A percentile compares a stretch with the other conserved stretches of the same genome.
Evolutionary conservation across 1,140 invertebrate species (phyloP).

Genomic region (Temnothorax nylanderi): DNA sequence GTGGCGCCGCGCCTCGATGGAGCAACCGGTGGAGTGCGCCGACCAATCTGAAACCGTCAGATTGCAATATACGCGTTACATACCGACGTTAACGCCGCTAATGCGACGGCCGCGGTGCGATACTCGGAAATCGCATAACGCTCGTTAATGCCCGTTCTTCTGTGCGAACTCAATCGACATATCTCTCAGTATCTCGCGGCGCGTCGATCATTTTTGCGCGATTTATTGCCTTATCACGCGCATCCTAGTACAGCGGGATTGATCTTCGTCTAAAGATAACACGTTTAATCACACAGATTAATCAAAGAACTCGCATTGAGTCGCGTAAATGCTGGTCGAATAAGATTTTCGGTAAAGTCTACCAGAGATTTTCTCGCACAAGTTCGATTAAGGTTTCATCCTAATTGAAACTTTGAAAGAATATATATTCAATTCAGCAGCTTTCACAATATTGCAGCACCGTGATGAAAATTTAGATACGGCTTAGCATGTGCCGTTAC

Average conservation of each 20-base stretch:
- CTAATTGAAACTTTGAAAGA: slow-evolving; percentile 4
- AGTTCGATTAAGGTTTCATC: slow-evolving; percentile 1
- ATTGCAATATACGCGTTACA: slow-evolving; percentile 80
- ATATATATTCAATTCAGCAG: background rate
- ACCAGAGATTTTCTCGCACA: background rate
- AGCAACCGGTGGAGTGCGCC: slow-evolving; percentile 80
- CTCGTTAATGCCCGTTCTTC: slow-evolving; percentile 57
- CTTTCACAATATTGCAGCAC: slow-evolving; percentile 19
- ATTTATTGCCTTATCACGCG: slow-evolving; percentile 2
- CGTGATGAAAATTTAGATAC: slow-evolving; percentile 48
- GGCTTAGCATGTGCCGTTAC: slow-evolving; percentile 45
- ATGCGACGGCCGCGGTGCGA: slow-evolving; percentile 52
- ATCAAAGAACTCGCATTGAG: background rate
- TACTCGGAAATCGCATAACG: slow-evolving; percentile 62
- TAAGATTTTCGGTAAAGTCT: background rate
- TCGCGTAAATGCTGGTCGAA: background rate
- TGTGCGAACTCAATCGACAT: background rate
- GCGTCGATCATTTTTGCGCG: background rate
- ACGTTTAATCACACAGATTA: background rate
- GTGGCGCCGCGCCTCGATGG: slow-evolving; percentile 49
- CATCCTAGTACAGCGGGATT: too few relatives aligned
- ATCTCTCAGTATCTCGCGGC: background rate
- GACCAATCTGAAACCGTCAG: slow-evolving; percentile 81
- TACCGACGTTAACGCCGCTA: slow-evolving; percentile 43
- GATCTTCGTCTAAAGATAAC: background rate